Conservation (phyloP, 1,140 invertebrate species). For the Aradophagus sp. region DNA sequence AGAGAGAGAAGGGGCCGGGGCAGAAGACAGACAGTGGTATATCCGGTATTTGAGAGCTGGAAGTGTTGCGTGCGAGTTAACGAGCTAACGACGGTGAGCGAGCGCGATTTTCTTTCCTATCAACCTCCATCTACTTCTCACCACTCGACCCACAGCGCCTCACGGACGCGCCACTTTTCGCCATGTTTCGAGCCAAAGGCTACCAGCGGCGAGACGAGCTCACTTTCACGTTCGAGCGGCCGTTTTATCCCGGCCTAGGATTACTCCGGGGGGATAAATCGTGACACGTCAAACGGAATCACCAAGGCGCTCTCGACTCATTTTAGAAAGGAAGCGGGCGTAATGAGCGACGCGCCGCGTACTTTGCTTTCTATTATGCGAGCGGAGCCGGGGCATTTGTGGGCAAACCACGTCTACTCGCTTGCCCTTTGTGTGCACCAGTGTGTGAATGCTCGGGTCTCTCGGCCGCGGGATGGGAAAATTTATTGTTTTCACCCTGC, state of each 20-base stretch:
- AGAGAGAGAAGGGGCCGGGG: constrained; percentile 48
- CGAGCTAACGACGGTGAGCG: constrained; percentile 75
- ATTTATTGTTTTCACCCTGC: constrained; percentile 39
- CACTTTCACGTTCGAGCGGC: constrained; percentile 36
- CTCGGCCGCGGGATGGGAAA: constrained; percentile 24
- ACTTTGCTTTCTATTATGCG: constrained; percentile 29
- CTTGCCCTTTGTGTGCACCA: background rate
- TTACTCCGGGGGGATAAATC: constrained; percentile 30
- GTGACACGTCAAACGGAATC: constrained; percentile 34
- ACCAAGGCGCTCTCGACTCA: constrained; percentile 20
- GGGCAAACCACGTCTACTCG: too few relatives aligned
- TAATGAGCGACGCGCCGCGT: constrained; percentile 39
- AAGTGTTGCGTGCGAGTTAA: constrained; percentile 76
- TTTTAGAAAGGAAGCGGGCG: constrained; percentile 34
- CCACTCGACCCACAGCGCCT: constrained; percentile 61
- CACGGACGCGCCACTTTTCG: constrained; percentile 55
- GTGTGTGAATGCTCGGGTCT: constrained; percentile 2
- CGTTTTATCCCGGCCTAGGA: constrained; percentile 27
- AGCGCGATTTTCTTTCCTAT: constrained; percentile 76
- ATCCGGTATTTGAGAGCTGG: constrained; percentile 73
- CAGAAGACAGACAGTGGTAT: constrained; percentile 66
- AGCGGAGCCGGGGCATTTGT: too few relatives aligned
- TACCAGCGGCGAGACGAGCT: constrained; percentile 32
- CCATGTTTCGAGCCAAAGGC: constrained; percentile 54
- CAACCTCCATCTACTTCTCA: constrained; percentile 74